Conservation (phyloP, 2,797 vertebrate species). For the Oreochromis mossambicus region DNA sequence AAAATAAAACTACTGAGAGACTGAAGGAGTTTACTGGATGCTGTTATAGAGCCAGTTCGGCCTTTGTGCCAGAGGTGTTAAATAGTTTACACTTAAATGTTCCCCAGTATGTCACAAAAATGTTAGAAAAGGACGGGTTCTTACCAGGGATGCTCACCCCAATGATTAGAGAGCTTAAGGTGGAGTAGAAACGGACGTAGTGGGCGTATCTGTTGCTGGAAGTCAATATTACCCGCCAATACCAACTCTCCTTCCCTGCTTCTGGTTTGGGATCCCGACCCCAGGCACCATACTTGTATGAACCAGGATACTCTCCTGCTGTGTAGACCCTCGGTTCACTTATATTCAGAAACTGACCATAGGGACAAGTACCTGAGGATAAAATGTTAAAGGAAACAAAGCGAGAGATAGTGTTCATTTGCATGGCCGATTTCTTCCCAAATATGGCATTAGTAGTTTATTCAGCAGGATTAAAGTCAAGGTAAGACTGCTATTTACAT, state of each 20-base stretch:
- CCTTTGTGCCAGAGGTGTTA: background rate
- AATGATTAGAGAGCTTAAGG: slow-evolving; percentile 58
- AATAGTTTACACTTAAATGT: background rate
- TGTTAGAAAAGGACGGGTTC: background rate
- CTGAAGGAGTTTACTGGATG: background rate
- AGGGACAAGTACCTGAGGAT: slow-evolving; percentile 54
- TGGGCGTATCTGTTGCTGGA: slow-evolving; percentile 44
- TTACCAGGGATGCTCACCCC: slow-evolving; percentile 55
- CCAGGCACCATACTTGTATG: slow-evolving; percentile 70
- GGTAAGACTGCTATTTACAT: background rate
- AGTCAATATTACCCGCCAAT: slow-evolving; percentile 72
- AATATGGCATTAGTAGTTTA: background rate
- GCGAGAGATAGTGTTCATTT: background rate
- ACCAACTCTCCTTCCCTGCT: slow-evolving; percentile 63
- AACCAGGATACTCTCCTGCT: slow-evolving; percentile 60
- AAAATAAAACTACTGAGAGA: background rate
- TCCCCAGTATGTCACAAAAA: background rate
- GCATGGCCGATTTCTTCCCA: background rate
- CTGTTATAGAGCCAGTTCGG: background rate
- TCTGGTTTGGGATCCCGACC: slow-evolving; percentile 72
- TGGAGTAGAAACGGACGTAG: slow-evolving; percentile 65
- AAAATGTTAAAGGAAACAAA: background rate
- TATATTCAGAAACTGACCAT: slow-evolving; percentile 54
- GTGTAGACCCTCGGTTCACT: slow-evolving; percentile 46
- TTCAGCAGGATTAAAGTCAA: background rate